A percentile compares a stretch with the other conserved stretches of the same genome.
phyloP scores from a whole-genome alignment of 2,113 vertebrate species.

The Paramisgurnus dabryanus region DNA sequence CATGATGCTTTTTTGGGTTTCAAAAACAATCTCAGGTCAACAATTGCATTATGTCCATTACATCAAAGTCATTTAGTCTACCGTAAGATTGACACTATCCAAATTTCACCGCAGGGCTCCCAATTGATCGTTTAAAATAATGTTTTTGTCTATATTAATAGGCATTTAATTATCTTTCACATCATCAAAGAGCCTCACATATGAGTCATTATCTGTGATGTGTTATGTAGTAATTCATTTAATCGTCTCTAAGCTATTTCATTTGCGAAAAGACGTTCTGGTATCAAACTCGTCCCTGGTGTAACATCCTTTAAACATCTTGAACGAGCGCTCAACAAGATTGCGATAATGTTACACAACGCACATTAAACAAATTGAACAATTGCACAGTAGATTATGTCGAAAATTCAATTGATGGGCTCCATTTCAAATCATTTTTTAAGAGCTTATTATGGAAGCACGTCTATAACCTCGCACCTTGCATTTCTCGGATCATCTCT shows the following conservation, averaged over 20 bases:
- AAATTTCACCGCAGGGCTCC: background rate
- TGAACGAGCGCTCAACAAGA: background rate
- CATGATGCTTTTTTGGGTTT: too few species aligned
- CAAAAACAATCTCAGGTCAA: background rate
- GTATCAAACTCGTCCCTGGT: background rate
- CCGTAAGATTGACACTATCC: slow-evolving; percentile 4
- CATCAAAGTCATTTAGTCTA: background rate
- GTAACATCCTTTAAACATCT: background rate
- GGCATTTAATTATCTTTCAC: slow-evolving; percentile 17
- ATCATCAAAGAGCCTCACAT: slow-evolving; percentile 28
- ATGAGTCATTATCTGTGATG: slow-evolving; percentile 22
- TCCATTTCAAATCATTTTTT: background rate
- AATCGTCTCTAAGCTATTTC: slow-evolving; percentile 15
- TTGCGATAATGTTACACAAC: background rate
- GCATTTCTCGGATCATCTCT: background rate
- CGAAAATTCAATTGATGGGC: background rate
- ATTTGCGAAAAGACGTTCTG: background rate
- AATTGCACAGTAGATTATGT: background rate
- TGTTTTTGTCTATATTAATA: slow-evolving; percentile 17
- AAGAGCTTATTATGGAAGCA: background rate
- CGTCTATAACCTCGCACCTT: background rate
- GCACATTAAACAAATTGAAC: background rate
- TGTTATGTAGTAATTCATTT: slow-evolving; percentile 10
- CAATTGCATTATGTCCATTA: background rate
- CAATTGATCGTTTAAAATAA: slow-evolving; percentile 17